Percentiles rank a stretch among this genome's conserved stretches.
Conservation (phyloP, 2,797 vertebrate species). For the Typhlichthys subterraneus region DNA sequence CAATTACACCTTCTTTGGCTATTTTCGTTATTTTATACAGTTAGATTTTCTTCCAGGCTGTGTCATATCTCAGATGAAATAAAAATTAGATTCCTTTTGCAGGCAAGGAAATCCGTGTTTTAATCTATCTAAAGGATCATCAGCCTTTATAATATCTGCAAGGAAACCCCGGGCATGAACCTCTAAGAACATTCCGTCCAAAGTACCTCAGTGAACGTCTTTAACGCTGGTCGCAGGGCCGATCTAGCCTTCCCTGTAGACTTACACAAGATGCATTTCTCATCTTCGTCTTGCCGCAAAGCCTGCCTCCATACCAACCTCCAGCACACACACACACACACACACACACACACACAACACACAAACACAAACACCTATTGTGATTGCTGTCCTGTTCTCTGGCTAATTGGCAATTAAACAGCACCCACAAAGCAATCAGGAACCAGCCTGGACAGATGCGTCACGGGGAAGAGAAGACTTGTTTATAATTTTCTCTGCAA, state of each 20-base stretch:
- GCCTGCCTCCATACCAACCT: not conserved
- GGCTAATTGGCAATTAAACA: constrained; percentile 1
- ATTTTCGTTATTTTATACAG: not conserved
- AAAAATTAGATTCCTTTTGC: constrained; percentile 6
- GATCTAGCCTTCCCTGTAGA: too few species aligned
- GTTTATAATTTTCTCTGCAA: not conserved
- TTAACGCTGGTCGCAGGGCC: too few species aligned
- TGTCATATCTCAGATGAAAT: constrained; percentile 11
- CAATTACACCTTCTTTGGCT: not conserved
- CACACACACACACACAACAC: not conserved
- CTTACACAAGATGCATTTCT: too few species aligned
- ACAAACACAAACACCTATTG: constrained; percentile 2
- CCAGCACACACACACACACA: not conserved
- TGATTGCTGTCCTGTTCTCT: not conserved
- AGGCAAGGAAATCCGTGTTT: constrained; percentile 2
- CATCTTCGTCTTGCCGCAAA: too few species aligned
- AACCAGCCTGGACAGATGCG: not conserved
- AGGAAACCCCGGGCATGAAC: not conserved
- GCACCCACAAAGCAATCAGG: not conserved
- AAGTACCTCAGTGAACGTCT: too few species aligned
- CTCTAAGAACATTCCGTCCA: not conserved
- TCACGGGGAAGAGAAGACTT: not conserved
- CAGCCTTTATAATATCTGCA: constrained; percentile 3
- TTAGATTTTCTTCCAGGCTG: constrained; percentile 4
- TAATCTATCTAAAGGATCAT: constrained; percentile 5